phyloP scores from a whole-genome alignment of 2,113 vertebrate species.

The Gopherus evgoodei region DNA sequence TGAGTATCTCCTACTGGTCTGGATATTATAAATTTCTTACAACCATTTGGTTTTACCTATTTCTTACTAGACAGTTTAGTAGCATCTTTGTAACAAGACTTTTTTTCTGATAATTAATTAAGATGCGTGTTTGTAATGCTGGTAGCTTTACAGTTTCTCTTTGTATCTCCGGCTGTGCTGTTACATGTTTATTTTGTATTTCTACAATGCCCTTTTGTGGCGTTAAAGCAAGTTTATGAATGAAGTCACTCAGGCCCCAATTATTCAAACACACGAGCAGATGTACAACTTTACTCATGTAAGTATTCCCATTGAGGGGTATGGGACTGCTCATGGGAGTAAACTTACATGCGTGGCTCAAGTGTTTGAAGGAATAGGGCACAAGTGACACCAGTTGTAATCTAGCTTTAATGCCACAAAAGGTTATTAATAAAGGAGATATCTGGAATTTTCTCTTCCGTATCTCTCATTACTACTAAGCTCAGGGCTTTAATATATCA shows the following conservation, averaged over 20 bases:
- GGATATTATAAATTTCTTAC: neutral
- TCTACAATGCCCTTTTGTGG: neutral
- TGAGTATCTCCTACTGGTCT: neutral
- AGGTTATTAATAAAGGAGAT: neutral
- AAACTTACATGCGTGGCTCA: neutral
- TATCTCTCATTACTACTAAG: neutral
- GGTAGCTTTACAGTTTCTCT: neutral
- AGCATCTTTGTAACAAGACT: neutral
- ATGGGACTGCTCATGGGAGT: neutral
- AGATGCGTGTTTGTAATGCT: neutral
- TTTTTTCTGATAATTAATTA: neutral
- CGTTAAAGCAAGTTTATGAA: neutral
- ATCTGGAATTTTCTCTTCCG: neutral
- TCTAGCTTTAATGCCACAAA: neutral
- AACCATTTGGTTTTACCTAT: neutral
- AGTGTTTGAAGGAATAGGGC: neutral
- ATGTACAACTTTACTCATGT: neutral
- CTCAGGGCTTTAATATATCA: neutral
- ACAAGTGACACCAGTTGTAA: neutral
- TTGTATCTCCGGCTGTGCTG: neutral
- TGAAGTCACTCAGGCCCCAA: neutral
- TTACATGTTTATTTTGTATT: neutral
- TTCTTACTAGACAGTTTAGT: neutral
- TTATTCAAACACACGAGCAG: accelerated
- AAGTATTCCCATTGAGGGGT: neutral